These are phyloP conservation scores for Hypena proboscidalis DNA, from an alignment of 2,888 invertebrate genomes.

Conservation along the genomic window DNA sequence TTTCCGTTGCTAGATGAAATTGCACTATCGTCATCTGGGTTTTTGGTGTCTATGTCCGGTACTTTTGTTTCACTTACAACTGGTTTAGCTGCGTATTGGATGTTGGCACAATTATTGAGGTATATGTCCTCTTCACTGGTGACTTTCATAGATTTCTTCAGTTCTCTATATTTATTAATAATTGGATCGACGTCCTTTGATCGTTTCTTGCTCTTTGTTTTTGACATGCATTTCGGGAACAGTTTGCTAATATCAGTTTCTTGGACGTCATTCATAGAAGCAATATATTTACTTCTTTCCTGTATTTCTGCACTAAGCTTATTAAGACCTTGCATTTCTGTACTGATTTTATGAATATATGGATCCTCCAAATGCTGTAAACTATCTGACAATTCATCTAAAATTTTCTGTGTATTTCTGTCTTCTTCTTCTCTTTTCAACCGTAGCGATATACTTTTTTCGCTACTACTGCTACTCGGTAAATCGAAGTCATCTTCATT, in stretches of 20 bases:
- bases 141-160: conserved; percentile 77
- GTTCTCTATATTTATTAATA: conserved; percentile 78
- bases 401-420: conserved; percentile 77
- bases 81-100: conserved; percentile 69
- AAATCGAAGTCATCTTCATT: conserved; percentile 83
- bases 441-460: conserved; percentile 81
- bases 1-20: conserved; percentile 80
- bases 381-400: conserved; percentile 79
- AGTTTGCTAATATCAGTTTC: conserved; percentile 77
- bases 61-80: conserved; percentile 63
- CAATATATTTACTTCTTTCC: conserved; percentile 85
- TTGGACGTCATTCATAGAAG: conserved; percentile 81
- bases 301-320: conserved; percentile 85
- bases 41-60: conserved; percentile 71
- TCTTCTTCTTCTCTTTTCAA: conserved; percentile 80
- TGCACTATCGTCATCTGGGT: conserved; percentile 80
- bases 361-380: conserved; percentile 86
- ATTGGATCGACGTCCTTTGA: conserved; percentile 81
- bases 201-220: conserved; percentile 80
- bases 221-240: conserved; percentile 79
- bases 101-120: conserved; percentile 79
- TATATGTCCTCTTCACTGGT: conserved; percentile 76
- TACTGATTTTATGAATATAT: conserved; percentile 84
- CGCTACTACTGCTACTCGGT: conserved; percentile 80
- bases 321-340: conserved; percentile 84